Conservation (phyloP, 2,113 vertebrate species). For the Nycticebus coucang region DNA sequence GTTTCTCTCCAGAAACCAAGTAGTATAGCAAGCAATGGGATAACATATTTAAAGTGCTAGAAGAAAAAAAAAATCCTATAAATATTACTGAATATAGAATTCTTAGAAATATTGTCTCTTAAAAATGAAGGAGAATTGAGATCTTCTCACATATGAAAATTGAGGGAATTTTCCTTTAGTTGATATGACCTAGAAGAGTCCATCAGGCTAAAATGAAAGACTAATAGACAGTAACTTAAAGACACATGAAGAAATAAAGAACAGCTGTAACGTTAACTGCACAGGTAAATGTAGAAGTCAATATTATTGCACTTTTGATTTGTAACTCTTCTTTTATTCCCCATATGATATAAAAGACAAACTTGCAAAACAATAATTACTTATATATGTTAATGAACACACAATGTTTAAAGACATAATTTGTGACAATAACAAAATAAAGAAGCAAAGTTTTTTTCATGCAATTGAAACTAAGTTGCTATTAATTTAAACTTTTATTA, state of each 20-base stretch:
- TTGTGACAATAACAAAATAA: not conserved
- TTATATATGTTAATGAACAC: not conserved
- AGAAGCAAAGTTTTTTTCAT: not conserved
- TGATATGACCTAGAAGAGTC: not conserved
- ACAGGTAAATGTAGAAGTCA: not conserved
- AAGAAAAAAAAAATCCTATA: not conserved
- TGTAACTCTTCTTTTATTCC: not conserved
- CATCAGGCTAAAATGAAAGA: not conserved
- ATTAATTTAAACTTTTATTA: not conserved
- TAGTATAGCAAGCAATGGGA: not conserved
- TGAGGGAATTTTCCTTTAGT: not conserved
- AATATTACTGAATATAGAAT: no score
- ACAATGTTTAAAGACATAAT: not conserved
- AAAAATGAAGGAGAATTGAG: not conserved
- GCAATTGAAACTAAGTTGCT: not conserved
- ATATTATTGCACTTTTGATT: not conserved
- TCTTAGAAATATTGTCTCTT: not conserved
- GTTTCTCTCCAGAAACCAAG: not conserved
- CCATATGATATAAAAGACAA: not conserved
- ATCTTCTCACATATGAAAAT: not conserved
- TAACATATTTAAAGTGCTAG: not conserved
- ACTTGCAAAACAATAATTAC: not conserved
- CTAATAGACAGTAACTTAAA: not conserved
- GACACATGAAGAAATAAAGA: not conserved
- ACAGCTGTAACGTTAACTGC: not conserved